A percentile compares a stretch with the other conserved stretches of the same genome.
phyloP scores from a whole-genome alignment of 2,888 invertebrate genomes.

The Chrysodeixis includens region DNA sequence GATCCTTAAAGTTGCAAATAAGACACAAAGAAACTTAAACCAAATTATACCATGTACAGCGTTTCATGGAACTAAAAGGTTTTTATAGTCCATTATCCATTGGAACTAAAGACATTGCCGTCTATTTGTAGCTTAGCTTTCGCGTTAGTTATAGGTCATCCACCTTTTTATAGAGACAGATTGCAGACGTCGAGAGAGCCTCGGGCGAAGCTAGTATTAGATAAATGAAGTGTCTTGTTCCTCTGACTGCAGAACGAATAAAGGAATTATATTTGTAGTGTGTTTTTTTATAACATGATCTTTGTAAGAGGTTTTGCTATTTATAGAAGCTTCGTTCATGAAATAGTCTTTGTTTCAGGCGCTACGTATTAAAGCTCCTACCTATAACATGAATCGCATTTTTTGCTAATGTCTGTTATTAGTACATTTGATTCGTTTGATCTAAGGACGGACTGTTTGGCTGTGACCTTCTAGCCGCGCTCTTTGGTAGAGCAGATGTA shows the following conservation, averaged over 20 bases:
- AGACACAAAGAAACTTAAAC: background rate
- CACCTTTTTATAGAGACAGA: conserved; percentile 45
- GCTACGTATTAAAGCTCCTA: too few species aligned
- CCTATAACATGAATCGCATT: too few species aligned
- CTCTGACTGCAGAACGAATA: conserved; percentile 33
- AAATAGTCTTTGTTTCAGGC: background rate
- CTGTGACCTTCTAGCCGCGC: too few species aligned
- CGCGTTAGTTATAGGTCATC: conserved; percentile 42
- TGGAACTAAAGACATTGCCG: conserved; percentile 35
- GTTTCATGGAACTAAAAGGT: conserved; percentile 19
- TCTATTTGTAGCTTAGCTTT: conserved; percentile 39
- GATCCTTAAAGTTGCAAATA: background rate
- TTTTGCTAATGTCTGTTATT: too few species aligned
- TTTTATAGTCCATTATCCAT: conserved; percentile 43
- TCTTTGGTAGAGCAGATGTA: too few species aligned
- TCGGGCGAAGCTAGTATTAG: conserved; percentile 39
- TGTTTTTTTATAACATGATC: background rate
- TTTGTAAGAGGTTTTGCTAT: background rate
- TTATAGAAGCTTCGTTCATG: background rate
- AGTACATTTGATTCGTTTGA: too few species aligned
- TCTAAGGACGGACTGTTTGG: too few species aligned
- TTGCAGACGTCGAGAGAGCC: conserved; percentile 29
- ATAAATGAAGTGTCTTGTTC: conserved; percentile 50
- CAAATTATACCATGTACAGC: conserved; percentile 14
- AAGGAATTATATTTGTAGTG: conserved; percentile 32